Conservation (phyloP, 2,888 invertebrate genomes). For the Gymnoscelis rufifasciata region DNA sequence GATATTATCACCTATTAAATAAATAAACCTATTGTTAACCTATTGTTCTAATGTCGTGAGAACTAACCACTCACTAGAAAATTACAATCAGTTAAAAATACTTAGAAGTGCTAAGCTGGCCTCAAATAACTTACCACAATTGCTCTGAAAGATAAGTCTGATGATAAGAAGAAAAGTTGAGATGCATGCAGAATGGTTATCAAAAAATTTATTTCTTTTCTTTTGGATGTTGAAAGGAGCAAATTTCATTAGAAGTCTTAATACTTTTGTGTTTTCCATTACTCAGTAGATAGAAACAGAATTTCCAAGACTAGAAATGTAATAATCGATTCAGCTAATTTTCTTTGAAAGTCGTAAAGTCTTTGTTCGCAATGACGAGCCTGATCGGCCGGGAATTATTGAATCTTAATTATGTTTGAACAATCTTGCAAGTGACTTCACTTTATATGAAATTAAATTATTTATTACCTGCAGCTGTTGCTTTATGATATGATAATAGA, state of each 20-base stretch:
- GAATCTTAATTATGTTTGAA: constrained; percentile 1
- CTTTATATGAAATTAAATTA: neutral
- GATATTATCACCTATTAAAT: too few species aligned
- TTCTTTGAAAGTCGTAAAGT: constrained; percentile 21
- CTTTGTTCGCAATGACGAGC: neutral
- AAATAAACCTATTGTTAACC: too few species aligned
- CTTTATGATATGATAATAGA: too few species aligned
- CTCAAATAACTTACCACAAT: too few species aligned
- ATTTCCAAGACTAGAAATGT: neutral
- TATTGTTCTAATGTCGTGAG: too few species aligned
- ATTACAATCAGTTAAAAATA: too few species aligned
- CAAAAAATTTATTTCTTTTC: too few species aligned
- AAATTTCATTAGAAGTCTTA: neutral
- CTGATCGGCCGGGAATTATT: constrained; percentile 4
- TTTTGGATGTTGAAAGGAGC: neutral
- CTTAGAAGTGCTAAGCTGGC: too few species aligned
- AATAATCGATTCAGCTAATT: constrained; percentile 27
- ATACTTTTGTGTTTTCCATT: neutral
- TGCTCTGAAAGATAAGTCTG: too few species aligned
- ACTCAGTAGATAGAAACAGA: neutral
- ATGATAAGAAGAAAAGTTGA: too few species aligned
- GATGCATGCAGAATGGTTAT: too few species aligned
- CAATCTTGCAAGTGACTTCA: constrained; percentile 1
- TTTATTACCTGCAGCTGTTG: neutral
- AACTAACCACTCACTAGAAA: too few species aligned